Percentiles rank a stretch among this genome's conserved stretches.
Conservation (phyloP, 2,113 vertebrate genomes). For the Caretta caretta region DNA sequence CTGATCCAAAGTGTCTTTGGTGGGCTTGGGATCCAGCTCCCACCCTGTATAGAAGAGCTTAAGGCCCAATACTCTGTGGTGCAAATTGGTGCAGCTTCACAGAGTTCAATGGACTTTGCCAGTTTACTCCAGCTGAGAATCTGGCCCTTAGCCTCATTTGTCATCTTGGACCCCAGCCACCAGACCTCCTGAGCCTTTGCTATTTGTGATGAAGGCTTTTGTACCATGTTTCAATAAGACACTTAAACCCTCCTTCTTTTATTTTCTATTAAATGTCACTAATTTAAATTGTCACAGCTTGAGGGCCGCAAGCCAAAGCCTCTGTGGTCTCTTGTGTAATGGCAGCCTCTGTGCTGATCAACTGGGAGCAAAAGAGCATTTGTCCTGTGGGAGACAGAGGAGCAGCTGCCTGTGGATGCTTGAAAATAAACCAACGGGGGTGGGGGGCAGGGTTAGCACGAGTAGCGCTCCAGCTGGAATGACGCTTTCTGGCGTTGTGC, state of each 20-base stretch:
- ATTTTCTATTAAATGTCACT: not conserved
- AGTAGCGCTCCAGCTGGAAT: not conserved
- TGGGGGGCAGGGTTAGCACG: rapidly evolving
- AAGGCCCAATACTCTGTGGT: rapidly evolving
- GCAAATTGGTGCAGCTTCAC: not conserved
- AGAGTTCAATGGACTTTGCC: not conserved
- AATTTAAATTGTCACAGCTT: rapidly evolving
- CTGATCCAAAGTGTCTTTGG: not conserved
- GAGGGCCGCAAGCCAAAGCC: not conserved
- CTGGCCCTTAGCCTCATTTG: not conserved
- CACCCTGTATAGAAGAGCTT: rapidly evolving
- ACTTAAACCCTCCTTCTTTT: not conserved
- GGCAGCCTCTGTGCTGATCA: not conserved
- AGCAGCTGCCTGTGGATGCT: not conserved
- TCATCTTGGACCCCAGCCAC: too few relatives aligned
- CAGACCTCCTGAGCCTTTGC: not conserved
- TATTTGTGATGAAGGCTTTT: rapidly evolving
- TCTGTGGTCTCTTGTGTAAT: too few relatives aligned
- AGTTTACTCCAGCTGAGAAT: not conserved
- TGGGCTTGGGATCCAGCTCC: not conserved
- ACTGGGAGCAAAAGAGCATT: not conserved
- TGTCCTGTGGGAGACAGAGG: not conserved
- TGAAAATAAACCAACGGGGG: not conserved
- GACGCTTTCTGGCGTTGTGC: not conserved
- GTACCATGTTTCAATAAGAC: not conserved